Evolutionary conservation across 2,113 vertebrate genomes (phyloP).

Genomic region (Gallinago jamesoni): DNA sequence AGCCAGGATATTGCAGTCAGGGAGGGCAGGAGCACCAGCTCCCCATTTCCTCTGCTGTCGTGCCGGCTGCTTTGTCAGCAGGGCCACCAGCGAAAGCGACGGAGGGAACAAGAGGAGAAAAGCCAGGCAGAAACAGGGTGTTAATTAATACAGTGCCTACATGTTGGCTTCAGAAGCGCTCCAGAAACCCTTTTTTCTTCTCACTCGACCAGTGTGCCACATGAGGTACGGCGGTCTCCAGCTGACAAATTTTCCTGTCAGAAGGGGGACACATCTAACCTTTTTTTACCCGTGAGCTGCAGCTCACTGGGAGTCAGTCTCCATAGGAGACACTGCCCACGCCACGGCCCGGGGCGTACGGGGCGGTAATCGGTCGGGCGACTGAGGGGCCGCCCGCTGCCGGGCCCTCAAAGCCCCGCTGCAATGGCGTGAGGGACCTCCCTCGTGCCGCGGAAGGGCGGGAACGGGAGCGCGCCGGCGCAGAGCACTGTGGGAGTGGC

Average conservation of each 20-base stretch:
- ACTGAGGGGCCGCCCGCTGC: no score
- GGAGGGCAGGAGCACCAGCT: background rate
- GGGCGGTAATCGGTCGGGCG: no score
- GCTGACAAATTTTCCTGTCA: background rate
- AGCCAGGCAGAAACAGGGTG: fast-evolving
- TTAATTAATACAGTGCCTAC: background rate
- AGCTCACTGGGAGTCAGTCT: fast-evolving
- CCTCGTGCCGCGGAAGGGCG: background rate
- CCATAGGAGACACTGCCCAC: fast-evolving
- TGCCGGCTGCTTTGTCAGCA: background rate
- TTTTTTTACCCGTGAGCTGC: background rate
- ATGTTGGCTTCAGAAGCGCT: background rate
- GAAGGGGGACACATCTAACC: background rate
- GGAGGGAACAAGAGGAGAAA: background rate
- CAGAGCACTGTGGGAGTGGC: fast-evolving
- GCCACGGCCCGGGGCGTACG: no score
- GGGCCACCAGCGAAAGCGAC: background rate
- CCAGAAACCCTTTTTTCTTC: background rate
- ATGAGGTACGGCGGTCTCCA: background rate
- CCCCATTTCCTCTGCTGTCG: background rate
- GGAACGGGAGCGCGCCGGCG: background rate
- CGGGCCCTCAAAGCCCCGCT: no score
- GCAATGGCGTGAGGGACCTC: background rate
- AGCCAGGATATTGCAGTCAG: slow-evolving; percentile 12
- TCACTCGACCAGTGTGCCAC: fast-evolving